phyloP scores from a whole-genome alignment of 2,797 vertebrate genomes.

The Phyllotis vaccarum region DNA sequence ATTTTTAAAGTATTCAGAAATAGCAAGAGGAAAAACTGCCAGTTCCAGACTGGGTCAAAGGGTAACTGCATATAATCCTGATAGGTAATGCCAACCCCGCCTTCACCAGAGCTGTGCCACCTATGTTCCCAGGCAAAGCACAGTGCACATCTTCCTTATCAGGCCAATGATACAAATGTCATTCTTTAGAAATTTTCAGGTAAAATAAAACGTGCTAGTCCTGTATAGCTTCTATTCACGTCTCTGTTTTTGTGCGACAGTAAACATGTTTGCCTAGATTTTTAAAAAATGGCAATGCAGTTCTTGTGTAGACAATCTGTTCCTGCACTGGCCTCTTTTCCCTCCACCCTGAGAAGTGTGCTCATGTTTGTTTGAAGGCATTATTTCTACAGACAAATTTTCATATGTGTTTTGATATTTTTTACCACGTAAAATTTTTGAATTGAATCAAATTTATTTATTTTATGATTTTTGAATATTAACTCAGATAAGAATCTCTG shows the following conservation, averaged over 20 bases:
- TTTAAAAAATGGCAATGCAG: not conserved
- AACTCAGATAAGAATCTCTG: conserved; percentile 14
- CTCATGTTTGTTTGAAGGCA: conserved; percentile 36
- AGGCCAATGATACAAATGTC: not conserved
- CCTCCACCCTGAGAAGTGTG: not conserved
- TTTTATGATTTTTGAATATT: conserved; percentile 33
- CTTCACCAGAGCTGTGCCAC: not conserved
- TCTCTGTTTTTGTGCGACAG: conserved; percentile 16
- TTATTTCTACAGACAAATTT: not conserved
- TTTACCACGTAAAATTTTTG: conserved; percentile 28
- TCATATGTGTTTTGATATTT: conserved; percentile 53
- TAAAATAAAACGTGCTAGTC: not conserved
- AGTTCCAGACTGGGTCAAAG: conserved; percentile 37
- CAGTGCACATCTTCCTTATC: not conserved
- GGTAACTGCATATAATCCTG: conserved; percentile 30
- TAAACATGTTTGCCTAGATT: not conserved
- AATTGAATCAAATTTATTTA: conserved; percentile 25
- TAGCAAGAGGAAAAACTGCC: conserved; percentile 8
- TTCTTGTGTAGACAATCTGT: not conserved
- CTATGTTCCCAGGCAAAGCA: conserved; percentile 8
- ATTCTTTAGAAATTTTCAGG: conserved; percentile 32
- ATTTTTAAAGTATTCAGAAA: conserved; percentile 32
- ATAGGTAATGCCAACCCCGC: not conserved
- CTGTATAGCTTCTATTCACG: not conserved
- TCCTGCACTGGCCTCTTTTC: conserved; percentile 27